phyloP scores from a whole-genome alignment of 2,888 invertebrate genomes.

The Cheilosia impressa region DNA sequence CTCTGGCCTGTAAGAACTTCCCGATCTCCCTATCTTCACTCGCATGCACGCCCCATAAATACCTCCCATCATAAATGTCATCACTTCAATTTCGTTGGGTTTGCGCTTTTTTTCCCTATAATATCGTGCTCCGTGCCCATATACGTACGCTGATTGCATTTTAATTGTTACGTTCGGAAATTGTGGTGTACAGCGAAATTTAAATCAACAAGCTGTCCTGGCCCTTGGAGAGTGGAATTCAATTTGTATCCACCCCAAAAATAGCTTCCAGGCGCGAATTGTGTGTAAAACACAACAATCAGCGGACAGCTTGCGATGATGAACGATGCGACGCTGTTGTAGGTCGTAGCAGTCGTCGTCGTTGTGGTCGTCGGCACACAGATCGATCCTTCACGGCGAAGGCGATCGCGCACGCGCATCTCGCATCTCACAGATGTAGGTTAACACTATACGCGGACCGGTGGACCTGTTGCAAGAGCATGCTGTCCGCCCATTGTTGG shows the following conservation, averaged over 20 bases:
- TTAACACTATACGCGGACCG: constrained; percentile 66
- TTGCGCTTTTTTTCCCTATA: background rate
- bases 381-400: constrained; percentile 9
- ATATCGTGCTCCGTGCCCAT: constrained; percentile 6
- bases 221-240: constrained; percentile 44
- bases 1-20: too few species aligned
- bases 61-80: constrained; percentile 64
- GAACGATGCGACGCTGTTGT: constrained; percentile 70
- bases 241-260: constrained; percentile 65
- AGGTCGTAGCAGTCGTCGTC: constrained; percentile 40
- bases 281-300: constrained; percentile 75
- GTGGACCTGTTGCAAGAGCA: constrained; percentile 55
- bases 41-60: constrained; percentile 40
- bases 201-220: constrained; percentile 76
- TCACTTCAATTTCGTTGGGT: constrained; percentile 40
- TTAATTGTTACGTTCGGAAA: constrained; percentile 80
- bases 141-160: constrained; percentile 79
- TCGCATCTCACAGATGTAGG: constrained; percentile 59
- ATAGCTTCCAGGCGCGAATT: constrained; percentile 75
- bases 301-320: constrained; percentile 71
- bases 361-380: constrained; percentile 25
- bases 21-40: background rate
- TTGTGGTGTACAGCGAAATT: constrained; percentile 77
- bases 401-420: constrained; percentile 62
- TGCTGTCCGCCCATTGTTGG: constrained; percentile 75